These are phyloP conservation scores for Dasyornis broadbenti DNA, from an alignment of 2,113 vertebrate species.

Conservation along the genomic window DNA sequence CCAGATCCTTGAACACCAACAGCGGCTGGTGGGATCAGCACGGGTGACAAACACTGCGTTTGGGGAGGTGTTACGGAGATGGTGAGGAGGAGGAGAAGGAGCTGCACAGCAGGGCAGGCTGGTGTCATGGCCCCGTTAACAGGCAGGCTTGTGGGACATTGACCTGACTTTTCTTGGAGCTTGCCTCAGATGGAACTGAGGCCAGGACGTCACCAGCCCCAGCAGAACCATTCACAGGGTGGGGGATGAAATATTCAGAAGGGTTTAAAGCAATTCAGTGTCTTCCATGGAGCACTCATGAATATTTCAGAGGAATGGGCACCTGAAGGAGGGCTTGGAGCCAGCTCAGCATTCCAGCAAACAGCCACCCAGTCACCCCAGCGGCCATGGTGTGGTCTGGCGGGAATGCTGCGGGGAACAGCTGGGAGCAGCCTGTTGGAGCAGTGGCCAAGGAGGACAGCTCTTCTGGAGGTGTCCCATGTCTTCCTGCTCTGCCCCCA, in stretches of 20 bases:
- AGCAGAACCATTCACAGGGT: neutral
- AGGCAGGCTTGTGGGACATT: neutral
- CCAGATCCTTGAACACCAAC: neutral
- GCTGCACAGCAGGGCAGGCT: fast-evolving
- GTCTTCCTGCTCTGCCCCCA: neutral
- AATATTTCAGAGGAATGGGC: slow-evolving; percentile 36
- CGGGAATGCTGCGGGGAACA: neutral
- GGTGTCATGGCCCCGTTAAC: neutral
- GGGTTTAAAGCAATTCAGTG: slow-evolving; percentile 60
- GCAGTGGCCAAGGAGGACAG: neutral
- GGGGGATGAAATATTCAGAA: slow-evolving; percentile 58
- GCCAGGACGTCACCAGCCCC: fast-evolving
- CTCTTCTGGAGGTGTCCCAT: neutral
- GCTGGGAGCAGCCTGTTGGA: fast-evolving
- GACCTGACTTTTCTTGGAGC: neutral
- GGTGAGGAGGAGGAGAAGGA: neutral
- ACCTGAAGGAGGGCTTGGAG: neutral
- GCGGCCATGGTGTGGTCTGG: fast-evolving
- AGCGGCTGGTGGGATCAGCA: fast-evolving
- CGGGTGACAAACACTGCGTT: fast-evolving
- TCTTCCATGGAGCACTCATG: neutral
- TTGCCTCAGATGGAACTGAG: neutral
- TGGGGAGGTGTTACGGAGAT: neutral
- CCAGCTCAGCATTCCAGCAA: neutral
- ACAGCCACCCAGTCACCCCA: neutral